Conservation (phyloP, 2,888 invertebrate species). For the Drosophila gaucha region DNA sequence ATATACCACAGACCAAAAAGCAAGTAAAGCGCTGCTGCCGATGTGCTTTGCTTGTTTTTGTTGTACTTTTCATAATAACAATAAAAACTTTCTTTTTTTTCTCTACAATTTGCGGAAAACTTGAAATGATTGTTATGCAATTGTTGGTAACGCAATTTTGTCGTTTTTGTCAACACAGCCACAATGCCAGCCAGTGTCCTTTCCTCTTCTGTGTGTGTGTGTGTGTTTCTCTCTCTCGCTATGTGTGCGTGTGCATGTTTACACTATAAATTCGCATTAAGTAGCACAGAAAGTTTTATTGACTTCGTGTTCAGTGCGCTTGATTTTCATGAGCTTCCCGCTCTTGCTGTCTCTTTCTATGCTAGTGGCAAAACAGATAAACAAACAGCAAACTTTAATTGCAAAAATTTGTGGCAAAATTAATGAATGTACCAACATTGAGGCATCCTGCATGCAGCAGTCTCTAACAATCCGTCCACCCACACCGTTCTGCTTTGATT, state of each 20-base stretch:
- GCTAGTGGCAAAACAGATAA: conserved; percentile 66
- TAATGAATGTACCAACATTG: conserved; percentile 65
- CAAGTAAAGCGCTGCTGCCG: conserved; percentile 52
- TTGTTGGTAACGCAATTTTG: conserved; percentile 81
- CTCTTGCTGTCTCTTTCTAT: neutral
- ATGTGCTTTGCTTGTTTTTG: conserved; percentile 46
- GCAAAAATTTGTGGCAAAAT: conserved; percentile 79
- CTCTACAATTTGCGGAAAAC: conserved; percentile 78
- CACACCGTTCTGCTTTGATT: conserved; percentile 1
- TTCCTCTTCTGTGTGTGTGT: conserved; percentile 10
- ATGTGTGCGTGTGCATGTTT: conserved; percentile 63
- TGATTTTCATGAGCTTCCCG: conserved; percentile 63
- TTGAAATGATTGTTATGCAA: conserved; percentile 80
- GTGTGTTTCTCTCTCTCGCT: neutral
- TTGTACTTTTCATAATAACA: conserved; percentile 79
- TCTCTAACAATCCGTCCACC: conserved; percentile 23
- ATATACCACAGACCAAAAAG: conserved; percentile 62
- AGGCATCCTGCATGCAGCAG: conserved; percentile 21
- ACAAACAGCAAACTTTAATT: conserved; percentile 79
- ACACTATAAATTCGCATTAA: conserved; percentile 80
- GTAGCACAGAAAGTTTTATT: conserved; percentile 80
- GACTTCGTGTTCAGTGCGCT: conserved; percentile 75
- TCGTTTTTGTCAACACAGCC: conserved; percentile 66
- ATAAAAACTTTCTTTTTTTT: conserved; percentile 66
- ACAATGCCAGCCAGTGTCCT: conserved; percentile 44